Percentiles rank a stretch among this genome's conserved stretches.
phyloP scores from a whole-genome alignment of 2,888 invertebrate genomes.

The Acronicta leporina region DNA sequence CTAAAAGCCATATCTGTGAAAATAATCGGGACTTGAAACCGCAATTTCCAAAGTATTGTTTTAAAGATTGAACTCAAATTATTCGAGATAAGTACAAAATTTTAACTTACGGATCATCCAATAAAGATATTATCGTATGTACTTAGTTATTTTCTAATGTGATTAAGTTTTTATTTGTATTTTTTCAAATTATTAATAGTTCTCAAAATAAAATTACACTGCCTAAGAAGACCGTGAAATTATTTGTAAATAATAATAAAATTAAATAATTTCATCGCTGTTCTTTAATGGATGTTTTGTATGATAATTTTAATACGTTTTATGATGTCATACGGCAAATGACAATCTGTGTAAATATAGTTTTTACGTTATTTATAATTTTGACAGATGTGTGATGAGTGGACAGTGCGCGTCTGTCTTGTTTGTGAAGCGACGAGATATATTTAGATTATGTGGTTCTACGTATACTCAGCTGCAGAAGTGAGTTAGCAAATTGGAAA shows the following conservation, averaged over 20 bases:
- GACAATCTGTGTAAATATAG: slow-evolving; percentile 83
- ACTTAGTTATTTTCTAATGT: slow-evolving; percentile 54
- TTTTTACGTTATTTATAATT: slow-evolving; percentile 74
- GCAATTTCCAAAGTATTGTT: slow-evolving; percentile 40
- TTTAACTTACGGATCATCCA: slow-evolving; percentile 49
- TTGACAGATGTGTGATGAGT: slow-evolving; percentile 66
- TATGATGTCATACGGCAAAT: slow-evolving; percentile 67
- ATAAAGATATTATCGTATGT: slow-evolving; percentile 54
- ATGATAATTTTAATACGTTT: slow-evolving; percentile 68
- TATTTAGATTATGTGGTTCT: slow-evolving; percentile 74
- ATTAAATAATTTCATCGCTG: slow-evolving; percentile 59
- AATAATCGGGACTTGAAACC: slow-evolving; percentile 37
- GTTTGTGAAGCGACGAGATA: slow-evolving; percentile 40
- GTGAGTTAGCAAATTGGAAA: slow-evolving; percentile 44
- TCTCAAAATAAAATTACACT: slow-evolving; percentile 69
- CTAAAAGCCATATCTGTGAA: neutral
- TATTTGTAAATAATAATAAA: slow-evolving; percentile 59
- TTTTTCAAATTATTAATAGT: slow-evolving; percentile 58
- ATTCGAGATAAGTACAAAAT: slow-evolving; percentile 65
- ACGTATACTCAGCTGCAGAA: slow-evolving; percentile 64
- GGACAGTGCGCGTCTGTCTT: slow-evolving; percentile 59
- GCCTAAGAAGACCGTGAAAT: slow-evolving; percentile 70
- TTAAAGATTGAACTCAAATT: slow-evolving; percentile 57
- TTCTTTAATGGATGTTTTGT: slow-evolving; percentile 69
- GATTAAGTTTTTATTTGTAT: slow-evolving; percentile 56